A percentile compares a stretch with the other conserved stretches of the same genome.
phyloP scores from a whole-genome alignment of 2,797 vertebrate species.

The Acestrorhynchus altus region DNA sequence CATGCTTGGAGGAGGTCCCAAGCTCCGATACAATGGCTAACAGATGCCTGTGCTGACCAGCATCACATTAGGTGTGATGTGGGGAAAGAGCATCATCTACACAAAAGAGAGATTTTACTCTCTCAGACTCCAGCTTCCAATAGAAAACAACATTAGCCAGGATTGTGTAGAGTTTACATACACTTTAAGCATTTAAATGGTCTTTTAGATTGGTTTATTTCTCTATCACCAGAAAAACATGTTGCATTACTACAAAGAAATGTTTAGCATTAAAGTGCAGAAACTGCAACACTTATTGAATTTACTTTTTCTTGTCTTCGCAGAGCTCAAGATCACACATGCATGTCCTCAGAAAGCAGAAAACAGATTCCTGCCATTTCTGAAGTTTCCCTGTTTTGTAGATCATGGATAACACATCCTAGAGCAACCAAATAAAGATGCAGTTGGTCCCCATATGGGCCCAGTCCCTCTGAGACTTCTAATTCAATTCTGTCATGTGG shows the following conservation, averaged over 20 bases:
- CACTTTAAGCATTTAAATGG: no score
- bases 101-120: no score
- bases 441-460: constrained; percentile 62
- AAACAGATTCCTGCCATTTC: constrained; percentile 28
- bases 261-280: neutral
- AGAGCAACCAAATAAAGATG: constrained; percentile 70
- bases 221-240: no score
- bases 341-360: neutral
- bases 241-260: neutral
- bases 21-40: no score
- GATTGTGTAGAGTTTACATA: no score
- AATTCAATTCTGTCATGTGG: constrained; percentile 20
- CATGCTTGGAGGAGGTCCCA: no score
- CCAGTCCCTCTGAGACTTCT: constrained; percentile 5
- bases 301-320: constrained; percentile 8
- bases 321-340: neutral
- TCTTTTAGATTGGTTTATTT: no score
- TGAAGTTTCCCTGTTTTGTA: constrained; percentile 47
- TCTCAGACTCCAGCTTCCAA: no score
- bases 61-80: no score
- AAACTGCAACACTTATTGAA: neutral
- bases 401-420: constrained; percentile 64
- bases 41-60: no score
- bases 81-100: no score
- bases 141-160: no score